Percentiles rank a stretch among this genome's conserved stretches.
phyloP scores from a whole-genome alignment of 2,113 vertebrate species.

The Cepphus grylle region DNA sequence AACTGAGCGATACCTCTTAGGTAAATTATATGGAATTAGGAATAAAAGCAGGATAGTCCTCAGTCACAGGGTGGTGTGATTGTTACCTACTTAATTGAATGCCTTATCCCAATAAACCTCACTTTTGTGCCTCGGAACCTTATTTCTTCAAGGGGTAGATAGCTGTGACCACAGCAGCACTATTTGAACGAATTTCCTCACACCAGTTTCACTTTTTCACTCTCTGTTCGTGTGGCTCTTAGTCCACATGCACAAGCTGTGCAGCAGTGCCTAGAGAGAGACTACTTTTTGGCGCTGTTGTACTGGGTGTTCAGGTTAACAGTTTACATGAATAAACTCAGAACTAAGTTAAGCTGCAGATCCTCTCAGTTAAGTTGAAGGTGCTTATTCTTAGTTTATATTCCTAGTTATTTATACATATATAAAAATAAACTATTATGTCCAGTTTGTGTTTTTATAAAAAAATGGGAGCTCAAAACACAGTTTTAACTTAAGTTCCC shows the following conservation, averaged over 20 bases:
- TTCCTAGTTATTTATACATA: background rate
- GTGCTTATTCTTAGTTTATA: background rate
- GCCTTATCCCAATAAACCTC: background rate
- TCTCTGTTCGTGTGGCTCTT: background rate
- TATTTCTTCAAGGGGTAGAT: background rate
- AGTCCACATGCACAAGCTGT: background rate
- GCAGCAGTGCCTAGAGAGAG: background rate
- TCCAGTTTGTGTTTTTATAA: background rate
- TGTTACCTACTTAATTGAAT: background rate
- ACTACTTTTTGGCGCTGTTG: background rate
- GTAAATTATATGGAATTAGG: background rate
- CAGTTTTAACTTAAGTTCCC: background rate
- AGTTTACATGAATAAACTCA: background rate
- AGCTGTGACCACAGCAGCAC: fast-evolving
- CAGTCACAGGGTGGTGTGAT: background rate
- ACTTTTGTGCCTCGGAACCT: background rate
- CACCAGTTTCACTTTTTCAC: background rate
- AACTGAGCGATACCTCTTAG: background rate
- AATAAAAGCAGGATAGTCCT: background rate
- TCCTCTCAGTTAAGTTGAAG: background rate
- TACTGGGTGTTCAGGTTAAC: background rate
- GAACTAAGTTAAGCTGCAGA: background rate
- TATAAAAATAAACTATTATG: background rate
- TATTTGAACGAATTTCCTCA: background rate
- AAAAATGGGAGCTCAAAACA: background rate